Evolutionary conservation across 2,888 invertebrate species (phyloP).

Genomic region (Plagiodera versicolora): DNA sequence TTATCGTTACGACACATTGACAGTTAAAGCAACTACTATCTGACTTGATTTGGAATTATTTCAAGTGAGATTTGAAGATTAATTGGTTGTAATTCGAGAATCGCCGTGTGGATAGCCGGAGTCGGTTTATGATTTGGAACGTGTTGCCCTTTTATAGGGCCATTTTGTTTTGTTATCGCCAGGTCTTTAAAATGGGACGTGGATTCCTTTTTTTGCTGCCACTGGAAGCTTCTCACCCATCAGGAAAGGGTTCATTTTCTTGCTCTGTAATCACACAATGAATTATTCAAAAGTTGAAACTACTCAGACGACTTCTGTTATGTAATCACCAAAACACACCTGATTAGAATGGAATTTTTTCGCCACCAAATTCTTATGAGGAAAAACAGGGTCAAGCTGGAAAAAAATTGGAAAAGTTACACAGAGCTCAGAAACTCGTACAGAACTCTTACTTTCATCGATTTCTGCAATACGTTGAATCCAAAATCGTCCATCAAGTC

Average conservation of each 20-base stretch:
- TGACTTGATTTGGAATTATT: constrained; percentile 29
- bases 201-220: constrained; percentile 90
- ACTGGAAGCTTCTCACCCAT: constrained; percentile 85
- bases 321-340: constrained; percentile 48
- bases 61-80: constrained; percentile 27
- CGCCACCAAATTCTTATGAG: constrained; percentile 73
- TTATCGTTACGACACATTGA: constrained; percentile 23
- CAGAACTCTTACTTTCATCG: not conserved
- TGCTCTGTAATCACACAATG: constrained; percentile 28
- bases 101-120: constrained; percentile 40
- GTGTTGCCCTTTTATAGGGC: constrained; percentile 25
- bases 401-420: no score
- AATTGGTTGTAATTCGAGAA: constrained; percentile 33
- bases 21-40: constrained; percentile 43
- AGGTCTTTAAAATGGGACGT: constrained; percentile 61
- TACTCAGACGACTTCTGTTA: no score
- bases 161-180: constrained; percentile 11
- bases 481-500: constrained; percentile 58
- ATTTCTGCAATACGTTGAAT: constrained; percentile 66
- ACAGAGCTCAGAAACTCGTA: no score
- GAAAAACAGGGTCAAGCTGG: constrained; percentile 42
- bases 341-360: constrained; percentile 72
- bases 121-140: constrained; percentile 31
- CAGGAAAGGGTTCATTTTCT: constrained; percentile 72
- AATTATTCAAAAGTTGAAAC: no score